Conservation (phyloP, 2,797 vertebrate genomes). For the Masticophis lateralis region DNA sequence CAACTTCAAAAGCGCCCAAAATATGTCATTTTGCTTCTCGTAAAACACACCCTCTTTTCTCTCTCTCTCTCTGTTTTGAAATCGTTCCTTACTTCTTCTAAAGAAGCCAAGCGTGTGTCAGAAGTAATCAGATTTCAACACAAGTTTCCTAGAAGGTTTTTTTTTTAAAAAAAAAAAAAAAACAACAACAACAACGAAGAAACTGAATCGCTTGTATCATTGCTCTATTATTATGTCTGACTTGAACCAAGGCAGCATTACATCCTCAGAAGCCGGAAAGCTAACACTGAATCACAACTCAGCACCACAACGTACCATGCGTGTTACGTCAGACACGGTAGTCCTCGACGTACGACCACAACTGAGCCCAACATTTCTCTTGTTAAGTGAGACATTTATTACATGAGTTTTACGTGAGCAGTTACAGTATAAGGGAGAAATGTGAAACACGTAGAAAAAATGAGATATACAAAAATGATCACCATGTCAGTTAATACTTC, state of each 20-base stretch:
- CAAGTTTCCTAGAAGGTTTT: constrained; percentile 16
- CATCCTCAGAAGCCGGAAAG: not conserved
- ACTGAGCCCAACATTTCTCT: not conserved
- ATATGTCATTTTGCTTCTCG: constrained; percentile 14
- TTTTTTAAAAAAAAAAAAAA: not conserved
- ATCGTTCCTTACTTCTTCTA: constrained; percentile 50
- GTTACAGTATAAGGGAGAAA: too few relatives aligned
- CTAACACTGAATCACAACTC: not conserved
- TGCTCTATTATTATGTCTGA: not conserved
- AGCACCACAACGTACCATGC: not conserved
- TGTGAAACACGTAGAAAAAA: too few relatives aligned
- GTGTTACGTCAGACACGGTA: not conserved
- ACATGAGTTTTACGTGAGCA: too few relatives aligned
- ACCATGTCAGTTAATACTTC: too few relatives aligned
- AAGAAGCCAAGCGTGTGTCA: constrained; percentile 25
- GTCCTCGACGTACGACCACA: rapidly evolving
- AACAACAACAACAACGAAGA: not conserved
- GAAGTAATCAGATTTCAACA: constrained; percentile 27
- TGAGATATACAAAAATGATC: too few relatives aligned
- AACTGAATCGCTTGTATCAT: not conserved
- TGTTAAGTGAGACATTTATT: too few relatives aligned
- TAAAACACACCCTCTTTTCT: constrained; percentile 44
- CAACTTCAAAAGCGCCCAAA: constrained; percentile 12
- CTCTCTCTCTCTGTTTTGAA: constrained; percentile 7
- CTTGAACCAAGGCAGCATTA: not conserved